Percentiles rank a stretch among this genome's conserved stretches.
Evolutionary conservation across 2,113 vertebrate genomes (phyloP).

Genomic region (Panthera tigris): DNA sequence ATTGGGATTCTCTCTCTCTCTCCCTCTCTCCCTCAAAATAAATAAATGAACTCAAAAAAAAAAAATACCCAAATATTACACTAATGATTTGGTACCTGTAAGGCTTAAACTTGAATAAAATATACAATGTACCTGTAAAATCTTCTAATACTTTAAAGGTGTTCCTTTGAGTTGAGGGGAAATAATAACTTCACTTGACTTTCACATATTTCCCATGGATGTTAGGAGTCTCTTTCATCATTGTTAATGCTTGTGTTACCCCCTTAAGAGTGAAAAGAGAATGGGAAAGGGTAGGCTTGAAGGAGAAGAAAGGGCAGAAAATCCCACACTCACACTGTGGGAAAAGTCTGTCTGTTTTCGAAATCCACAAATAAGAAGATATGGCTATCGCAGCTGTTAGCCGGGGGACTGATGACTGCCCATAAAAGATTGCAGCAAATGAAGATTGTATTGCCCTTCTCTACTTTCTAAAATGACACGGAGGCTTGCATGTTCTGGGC

Average conservation of each 20-base stretch:
- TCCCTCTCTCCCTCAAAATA: too few species aligned
- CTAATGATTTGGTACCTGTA: not conserved
- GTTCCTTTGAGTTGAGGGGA: not conserved
- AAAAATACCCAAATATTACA: not conserved
- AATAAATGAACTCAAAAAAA: not conserved
- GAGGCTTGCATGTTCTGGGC: constrained; percentile 68
- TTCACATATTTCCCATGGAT: not conserved
- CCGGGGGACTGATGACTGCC: not conserved
- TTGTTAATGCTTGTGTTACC: not conserved
- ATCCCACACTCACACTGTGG: not conserved
- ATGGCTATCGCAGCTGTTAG: not conserved
- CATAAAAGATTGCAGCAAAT: constrained; percentile 25
- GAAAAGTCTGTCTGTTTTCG: not conserved
- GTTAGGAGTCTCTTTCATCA: not conserved
- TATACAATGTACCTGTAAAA: not conserved
- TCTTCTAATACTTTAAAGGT: not conserved
- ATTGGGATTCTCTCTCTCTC: too few species aligned
- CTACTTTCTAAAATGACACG: constrained; percentile 60
- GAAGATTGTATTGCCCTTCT: constrained; percentile 53
- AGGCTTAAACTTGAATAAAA: not conserved
- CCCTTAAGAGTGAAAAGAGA: not conserved
- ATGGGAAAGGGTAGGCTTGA: fast-evolving
- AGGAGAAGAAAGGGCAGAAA: not conserved
- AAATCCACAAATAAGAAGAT: not conserved
- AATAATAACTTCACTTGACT: not conserved